Evolutionary conservation across 2,797 vertebrate species (phyloP).

Genomic region (Furcifer pardalis): DNA sequence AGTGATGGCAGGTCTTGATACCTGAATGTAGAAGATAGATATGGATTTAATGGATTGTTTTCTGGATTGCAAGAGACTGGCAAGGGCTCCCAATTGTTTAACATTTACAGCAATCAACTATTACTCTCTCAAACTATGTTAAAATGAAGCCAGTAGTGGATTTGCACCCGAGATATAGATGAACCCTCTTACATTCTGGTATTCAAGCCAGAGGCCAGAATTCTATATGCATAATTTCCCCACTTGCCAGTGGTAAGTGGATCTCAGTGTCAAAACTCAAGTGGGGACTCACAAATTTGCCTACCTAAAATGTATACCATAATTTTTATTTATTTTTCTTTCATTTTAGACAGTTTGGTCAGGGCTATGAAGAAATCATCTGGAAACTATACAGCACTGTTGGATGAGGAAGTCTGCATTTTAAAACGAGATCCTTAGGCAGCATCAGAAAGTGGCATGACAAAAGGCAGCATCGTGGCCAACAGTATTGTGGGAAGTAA

Average conservation of each 20-base stretch:
- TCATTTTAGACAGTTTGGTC: neutral
- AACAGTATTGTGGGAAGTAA: neutral
- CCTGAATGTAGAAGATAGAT: neutral
- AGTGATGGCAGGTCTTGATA: neutral
- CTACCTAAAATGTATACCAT: neutral
- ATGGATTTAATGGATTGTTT: neutral
- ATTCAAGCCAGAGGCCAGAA: neutral
- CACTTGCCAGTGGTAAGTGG: neutral
- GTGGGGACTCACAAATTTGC: neutral
- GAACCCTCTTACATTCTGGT: neutral
- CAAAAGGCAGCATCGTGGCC: constrained; percentile 16
- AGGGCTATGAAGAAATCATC: neutral
- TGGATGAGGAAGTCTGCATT: neutral
- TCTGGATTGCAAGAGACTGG: neutral
- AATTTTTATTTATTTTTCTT: neutral
- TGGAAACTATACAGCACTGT: neutral
- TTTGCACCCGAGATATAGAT: neutral
- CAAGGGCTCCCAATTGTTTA: neutral
- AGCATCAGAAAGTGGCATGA: neutral
- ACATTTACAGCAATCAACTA: too few species aligned
- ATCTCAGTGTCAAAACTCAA: too few species aligned
- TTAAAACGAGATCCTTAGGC: neutral
- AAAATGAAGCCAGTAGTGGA: neutral
- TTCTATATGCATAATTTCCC: neutral
- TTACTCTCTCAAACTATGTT: neutral